A percentile compares a stretch with the other conserved stretches of the same genome.
Evolutionary conservation across 2,888 invertebrate species (phyloP).

Genomic region (Athalia rosae): DNA sequence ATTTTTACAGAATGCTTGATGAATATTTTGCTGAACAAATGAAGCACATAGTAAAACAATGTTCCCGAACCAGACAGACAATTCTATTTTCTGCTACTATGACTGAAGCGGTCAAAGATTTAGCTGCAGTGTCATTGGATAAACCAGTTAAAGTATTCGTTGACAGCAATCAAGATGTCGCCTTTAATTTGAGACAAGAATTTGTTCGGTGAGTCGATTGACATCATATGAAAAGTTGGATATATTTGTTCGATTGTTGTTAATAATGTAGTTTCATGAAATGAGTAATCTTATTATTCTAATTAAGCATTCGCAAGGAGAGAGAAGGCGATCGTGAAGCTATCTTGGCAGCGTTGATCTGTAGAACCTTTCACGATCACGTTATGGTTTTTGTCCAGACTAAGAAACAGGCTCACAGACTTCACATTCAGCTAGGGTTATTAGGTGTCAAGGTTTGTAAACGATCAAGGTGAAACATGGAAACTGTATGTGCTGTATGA

Average conservation of each 20-base stretch:
- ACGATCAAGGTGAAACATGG: conserved; percentile 53
- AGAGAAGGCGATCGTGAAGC: conserved; percentile 95
- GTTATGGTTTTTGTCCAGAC: conserved; percentile 98
- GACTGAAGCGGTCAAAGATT: conserved; percentile 97
- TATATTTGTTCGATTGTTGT: not conserved
- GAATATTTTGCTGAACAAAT: conserved; percentile 99
- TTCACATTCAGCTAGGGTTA: conserved; percentile 93
- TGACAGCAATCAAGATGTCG: conserved; percentile 96
- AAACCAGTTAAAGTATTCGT: conserved; percentile 97
- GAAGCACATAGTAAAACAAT: conserved; percentile 97
- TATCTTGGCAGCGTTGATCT: conserved; percentile 87
- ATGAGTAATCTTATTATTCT: conserved; percentile 22
- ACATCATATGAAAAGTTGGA: not conserved
- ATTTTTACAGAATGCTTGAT: conserved; percentile 88
- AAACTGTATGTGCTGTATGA: too few species aligned
- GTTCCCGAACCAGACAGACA: conserved; percentile 93
- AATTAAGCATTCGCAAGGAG: conserved; percentile 86
- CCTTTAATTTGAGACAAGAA: conserved; percentile 96
- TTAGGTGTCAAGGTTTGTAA: conserved; percentile 86
- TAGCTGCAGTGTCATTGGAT: conserved; percentile 93
- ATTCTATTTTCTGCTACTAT: conserved; percentile 99
- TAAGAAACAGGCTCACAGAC: conserved; percentile 94
- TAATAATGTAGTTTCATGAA: not conserved
- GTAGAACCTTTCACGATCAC: conserved; percentile 92
- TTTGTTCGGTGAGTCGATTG: conserved; percentile 82